These are phyloP conservation scores for Caradrina clavipalpis DNA, from an alignment of 2,888 invertebrate species.

Conservation along the genomic window DNA sequence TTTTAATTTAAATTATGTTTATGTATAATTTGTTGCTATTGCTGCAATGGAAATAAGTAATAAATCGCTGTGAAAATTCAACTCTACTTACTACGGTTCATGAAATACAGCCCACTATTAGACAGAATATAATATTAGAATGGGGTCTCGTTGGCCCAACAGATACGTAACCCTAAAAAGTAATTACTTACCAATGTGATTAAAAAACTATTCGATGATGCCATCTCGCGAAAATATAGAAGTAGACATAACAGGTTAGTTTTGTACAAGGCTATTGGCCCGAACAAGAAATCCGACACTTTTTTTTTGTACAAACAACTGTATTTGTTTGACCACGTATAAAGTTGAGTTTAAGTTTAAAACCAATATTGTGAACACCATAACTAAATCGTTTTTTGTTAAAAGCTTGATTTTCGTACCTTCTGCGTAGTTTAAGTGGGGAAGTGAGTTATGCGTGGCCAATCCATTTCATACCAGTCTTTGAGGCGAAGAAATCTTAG, in stretches of 20 bases:
- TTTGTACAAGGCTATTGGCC: slow-evolving; percentile 50
- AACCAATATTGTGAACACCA: slow-evolving; percentile 65
- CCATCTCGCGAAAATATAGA: slow-evolving; percentile 23
- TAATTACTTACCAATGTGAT: slow-evolving; percentile 9
- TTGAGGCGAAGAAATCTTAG: slow-evolving; percentile 31
- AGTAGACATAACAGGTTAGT: slow-evolving; percentile 22
- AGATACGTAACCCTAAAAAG: neutral
- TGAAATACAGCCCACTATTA: too few relatives aligned
- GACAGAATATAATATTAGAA: too few relatives aligned
- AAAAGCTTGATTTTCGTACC: slow-evolving; percentile 53
- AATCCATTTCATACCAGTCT: slow-evolving; percentile 56
- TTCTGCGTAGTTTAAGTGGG: slow-evolving; percentile 50
- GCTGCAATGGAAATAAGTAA: too few relatives aligned
- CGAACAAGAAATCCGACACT: slow-evolving; percentile 44
- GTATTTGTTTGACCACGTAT: slow-evolving; percentile 54
- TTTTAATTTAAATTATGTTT: too few relatives aligned
- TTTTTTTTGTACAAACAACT: slow-evolving; percentile 58
- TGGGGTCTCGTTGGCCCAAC: too few relatives aligned
- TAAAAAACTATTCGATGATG: neutral
- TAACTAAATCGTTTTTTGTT: slow-evolving; percentile 64
- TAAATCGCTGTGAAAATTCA: too few relatives aligned
- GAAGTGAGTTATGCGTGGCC: slow-evolving; percentile 57
- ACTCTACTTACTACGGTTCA: too few relatives aligned
- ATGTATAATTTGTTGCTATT: too few relatives aligned
- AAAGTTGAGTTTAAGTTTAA: slow-evolving; percentile 47